Evolutionary conservation across 2,888 invertebrate species (phyloP), one percentile per base, ranked within the genome.

Genomic region (Orthosia gracilis): DNA sequence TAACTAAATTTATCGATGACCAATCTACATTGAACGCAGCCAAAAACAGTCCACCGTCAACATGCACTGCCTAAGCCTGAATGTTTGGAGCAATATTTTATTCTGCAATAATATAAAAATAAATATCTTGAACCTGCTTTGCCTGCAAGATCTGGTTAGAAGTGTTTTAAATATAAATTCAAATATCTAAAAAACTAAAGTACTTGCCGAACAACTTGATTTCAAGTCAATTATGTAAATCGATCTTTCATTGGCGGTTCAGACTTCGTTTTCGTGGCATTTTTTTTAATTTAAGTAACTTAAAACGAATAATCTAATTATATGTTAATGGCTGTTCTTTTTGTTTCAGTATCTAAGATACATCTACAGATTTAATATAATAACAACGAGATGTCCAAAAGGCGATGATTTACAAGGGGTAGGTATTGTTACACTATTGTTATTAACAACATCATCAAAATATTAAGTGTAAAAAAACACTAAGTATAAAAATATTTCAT

Each of bases 321-420:
- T 23, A 0, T 11, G 23, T 55, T 21, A 15, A n/a, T 23, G 12
- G 15, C 1, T 61, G 9, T 21, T 3, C 15, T 15, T 59, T 40
- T 59, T 72, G 79, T 95, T 95, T 76, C 92, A 95, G 95, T 95
- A 94, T 66, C 67, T 91, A 50, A 92, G 87, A 87, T 97, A 97
- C 91, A 93, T 94, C 7, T 84, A 92, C 12, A 91, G 86, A 59
- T 82, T 92, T 78, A 94, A 94, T 15, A 85, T 96, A 3, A 94
- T 96, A 18, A 90, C 92, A 3, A 94, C 91, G 18, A 91, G 94
- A 85, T 96, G 96, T 87, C 94, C 94, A 0, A 88, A 89, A 87
- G 94, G 92, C 26, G 82, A 89, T 9, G 92, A 92, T 65, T 86
- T 96, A 61, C 87, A 91, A 82, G 88, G 72, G 85, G 96, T 95